Base-by-base conservation (phyloP, 2,888 invertebrate species). In the Rhagonycha fulva region DNA sequence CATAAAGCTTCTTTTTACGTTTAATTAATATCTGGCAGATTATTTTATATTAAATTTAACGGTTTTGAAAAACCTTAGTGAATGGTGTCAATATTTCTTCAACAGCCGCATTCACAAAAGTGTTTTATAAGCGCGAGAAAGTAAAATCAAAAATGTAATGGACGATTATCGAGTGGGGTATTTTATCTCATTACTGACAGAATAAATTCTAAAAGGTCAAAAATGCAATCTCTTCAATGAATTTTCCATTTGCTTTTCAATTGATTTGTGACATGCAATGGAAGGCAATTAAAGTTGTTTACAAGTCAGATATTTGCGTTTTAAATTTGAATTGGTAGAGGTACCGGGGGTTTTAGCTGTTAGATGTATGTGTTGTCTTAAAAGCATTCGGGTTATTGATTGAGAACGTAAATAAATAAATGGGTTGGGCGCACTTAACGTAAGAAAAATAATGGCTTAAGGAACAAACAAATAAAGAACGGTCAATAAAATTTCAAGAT, bases 211-310 rank as follows among this genome's bases (percentile, higher is more conserved):
- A 67, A 76, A 78, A 74, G 76, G 74, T 26, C 68, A 32, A 14
- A 77, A 71, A 68, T 78, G 78, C 78, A 76, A 78, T 75, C 76
- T 66, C 62, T 19, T 70, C 71, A 72, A 78, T 77, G 66, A 69
- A 75, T 76, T 73, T 26, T 32, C 80, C 80, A 78, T 80, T 82
- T 81, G 80, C 30, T 79, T 74, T 80, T 47, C 47, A 47, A 47
- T 82, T 83, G 83, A 83, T 84, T 84, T 83, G 83, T 84, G 80
- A 80, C 78, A 79, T 76, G 80, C 80, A 81, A 80, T 81, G 80
- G 80, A 71, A 76, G 78, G 82, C 82, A 84, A 84, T 84, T 84
- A 84, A 84, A 82, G 81, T 84, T 84, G 84, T 84, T 84, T 84
- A 83, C 83, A 83, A 81, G 81, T 78, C 71, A 76, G 79, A 78